phyloP scores from a whole-genome alignment of 2,888 invertebrate genomes.

The Drosophila anomelani region DNA sequence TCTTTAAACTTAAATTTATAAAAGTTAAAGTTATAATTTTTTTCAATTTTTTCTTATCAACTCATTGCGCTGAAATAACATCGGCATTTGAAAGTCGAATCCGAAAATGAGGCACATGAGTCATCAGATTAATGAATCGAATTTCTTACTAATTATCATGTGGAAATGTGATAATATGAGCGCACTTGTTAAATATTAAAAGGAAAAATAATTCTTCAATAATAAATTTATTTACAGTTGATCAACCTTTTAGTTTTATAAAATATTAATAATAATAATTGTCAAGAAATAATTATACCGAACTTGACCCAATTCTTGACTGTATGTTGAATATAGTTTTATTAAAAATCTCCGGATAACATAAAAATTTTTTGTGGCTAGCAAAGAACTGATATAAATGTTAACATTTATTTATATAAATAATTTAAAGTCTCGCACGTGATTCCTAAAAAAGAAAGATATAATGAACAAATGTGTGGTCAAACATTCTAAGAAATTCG shows the following conservation, averaged over 20 bases:
- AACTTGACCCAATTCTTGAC: background rate
- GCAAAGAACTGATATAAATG: background rate
- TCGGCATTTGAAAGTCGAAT: background rate
- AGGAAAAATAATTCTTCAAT: background rate
- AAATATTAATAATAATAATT: background rate
- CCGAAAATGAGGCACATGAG: constrained; percentile 11
- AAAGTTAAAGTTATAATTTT: background rate
- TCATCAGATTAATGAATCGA: constrained; percentile 22
- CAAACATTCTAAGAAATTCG: constrained; percentile 14
- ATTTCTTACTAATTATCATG: constrained; percentile 20
- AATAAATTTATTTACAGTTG: background rate
- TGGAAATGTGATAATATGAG: constrained; percentile 5
- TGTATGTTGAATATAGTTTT: background rate
- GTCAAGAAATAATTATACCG: too few species aligned
- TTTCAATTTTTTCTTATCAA: background rate
- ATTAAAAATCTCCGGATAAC: background rate
- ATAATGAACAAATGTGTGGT: background rate
- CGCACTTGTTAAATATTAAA: background rate
- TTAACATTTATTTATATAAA: background rate
- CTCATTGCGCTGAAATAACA: background rate
- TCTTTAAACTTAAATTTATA: too few species aligned
- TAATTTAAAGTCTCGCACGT: background rate
- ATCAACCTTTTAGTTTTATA: background rate
- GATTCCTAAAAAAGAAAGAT: background rate
- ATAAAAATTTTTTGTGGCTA: background rate